Conservation (phyloP, 2,113 vertebrate genomes). For the Paracanthobrama guichenoti region DNA sequence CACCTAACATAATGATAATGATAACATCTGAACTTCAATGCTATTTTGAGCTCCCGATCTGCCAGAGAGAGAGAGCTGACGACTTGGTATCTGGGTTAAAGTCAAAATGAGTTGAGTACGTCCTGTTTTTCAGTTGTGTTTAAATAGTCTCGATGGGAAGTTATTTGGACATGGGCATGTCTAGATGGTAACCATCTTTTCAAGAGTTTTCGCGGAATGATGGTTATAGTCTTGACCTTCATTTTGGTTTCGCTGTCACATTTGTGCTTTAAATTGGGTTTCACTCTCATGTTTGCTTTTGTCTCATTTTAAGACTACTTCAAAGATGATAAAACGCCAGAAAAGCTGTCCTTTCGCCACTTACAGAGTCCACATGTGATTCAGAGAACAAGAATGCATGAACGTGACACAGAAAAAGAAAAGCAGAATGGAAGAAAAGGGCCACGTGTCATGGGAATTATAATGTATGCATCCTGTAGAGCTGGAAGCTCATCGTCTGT, state of each 20-base stretch:
- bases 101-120: not conserved
- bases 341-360: not conserved
- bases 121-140: conserved; percentile 12
- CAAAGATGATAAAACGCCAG: not conserved
- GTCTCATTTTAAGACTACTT: not conserved
- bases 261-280: conserved; percentile 9
- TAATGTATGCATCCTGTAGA: conserved; percentile 35
- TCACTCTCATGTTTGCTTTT: not conserved
- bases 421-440: conserved; percentile 26
- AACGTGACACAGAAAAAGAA: conserved; percentile 27
- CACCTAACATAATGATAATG: not conserved
- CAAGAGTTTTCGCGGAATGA: not conserved
- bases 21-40: conserved; percentile 23
- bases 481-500: conserved; percentile 13
- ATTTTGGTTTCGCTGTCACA: not conserved
- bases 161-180: not conserved
- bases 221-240: not conserved
- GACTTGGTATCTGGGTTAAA: not conserved
- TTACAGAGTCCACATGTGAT: conserved; percentile 7
- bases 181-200: not conserved
- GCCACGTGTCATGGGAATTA: conserved; percentile 23
- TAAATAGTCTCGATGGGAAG: not conserved
- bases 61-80: not conserved
- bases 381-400: not conserved
- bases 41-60: not conserved